A percentile compares a stretch with the other conserved stretches of the same genome.
Evolutionary conservation across 2,888 invertebrate species (phyloP).

Genomic region (Pyrochroa serraticornis): DNA sequence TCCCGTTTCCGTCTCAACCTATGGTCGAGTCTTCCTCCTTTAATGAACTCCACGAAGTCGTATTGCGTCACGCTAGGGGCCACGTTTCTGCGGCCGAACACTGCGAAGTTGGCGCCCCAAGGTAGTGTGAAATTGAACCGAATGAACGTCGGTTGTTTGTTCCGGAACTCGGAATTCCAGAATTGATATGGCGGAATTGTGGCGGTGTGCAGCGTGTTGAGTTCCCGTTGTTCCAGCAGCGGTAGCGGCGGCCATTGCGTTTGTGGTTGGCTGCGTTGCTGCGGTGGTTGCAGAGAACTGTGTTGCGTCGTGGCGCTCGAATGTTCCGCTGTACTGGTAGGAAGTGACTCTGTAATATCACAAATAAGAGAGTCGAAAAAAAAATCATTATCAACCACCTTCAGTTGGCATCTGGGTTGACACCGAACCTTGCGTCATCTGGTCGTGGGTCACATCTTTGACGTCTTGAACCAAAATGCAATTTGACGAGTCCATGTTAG

Average conservation of each 20-base stretch:
- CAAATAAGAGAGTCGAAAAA: neutral
- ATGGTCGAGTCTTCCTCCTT: conserved; percentile 82
- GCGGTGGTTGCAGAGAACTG: conserved; percentile 71
- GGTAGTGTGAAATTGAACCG: conserved; percentile 81
- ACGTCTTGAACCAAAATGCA: conserved; percentile 90
- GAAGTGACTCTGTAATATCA: conserved; percentile 69
- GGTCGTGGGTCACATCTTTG: conserved; percentile 86
- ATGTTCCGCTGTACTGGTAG: conserved; percentile 73
- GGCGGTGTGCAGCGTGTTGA: conserved; percentile 83
- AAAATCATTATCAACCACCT: conserved; percentile 56
- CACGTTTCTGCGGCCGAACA: conserved; percentile 93
- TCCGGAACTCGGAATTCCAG: conserved; percentile 92
- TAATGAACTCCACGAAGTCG: conserved; percentile 94
- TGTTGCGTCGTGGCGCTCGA: conserved; percentile 63
- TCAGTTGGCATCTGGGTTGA: conserved; percentile 75
- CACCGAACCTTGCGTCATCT: conserved; percentile 77
- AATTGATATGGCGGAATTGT: conserved; percentile 90
- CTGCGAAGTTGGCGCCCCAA: conserved; percentile 93
- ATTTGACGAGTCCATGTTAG: conserved; percentile 85
- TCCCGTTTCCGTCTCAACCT: conserved; percentile 61
- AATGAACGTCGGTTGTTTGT: conserved; percentile 88
- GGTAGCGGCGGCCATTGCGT: conserved; percentile 70
- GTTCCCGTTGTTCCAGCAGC: conserved; percentile 79
- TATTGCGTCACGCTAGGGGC: conserved; percentile 96
- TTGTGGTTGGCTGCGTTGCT: conserved; percentile 74